These are phyloP conservation scores for Lasioglossum calceatum DNA, from an alignment of 2,888 invertebrate genomes.

Conservation along the genomic window DNA sequence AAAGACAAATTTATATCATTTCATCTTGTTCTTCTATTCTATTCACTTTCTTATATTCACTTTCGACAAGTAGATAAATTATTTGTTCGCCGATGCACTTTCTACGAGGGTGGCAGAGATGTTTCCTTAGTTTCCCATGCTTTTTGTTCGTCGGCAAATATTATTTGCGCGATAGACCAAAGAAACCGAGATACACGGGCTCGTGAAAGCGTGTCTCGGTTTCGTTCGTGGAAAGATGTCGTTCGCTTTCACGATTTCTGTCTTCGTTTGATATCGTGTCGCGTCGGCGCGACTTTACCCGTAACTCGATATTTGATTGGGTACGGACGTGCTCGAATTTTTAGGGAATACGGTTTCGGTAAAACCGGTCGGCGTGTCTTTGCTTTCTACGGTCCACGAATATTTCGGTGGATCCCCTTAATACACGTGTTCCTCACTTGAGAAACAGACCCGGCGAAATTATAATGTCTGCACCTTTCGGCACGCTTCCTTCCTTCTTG, in stretches of 20 bases:
- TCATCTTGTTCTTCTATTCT: no score
- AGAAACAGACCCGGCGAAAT: not conserved
- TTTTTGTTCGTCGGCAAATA: not conserved
- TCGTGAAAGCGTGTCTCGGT: conserved; percentile 53
- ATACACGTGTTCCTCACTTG: not conserved
- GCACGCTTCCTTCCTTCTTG: not conserved
- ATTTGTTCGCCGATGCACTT: not conserved
- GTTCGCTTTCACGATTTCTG: conserved; percentile 51
- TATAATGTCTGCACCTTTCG: not conserved
- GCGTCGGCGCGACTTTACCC: conserved; percentile 17
- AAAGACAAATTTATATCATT: no score
- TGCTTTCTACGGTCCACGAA: not conserved
- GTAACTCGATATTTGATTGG: conserved; percentile 38
- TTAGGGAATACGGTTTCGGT: conserved; percentile 23
- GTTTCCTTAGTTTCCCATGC: not conserved
- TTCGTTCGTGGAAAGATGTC: conserved; percentile 39
- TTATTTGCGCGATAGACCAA: conserved; percentile 17
- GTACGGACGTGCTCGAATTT: conserved; percentile 30
- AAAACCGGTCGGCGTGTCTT: conserved; percentile 13
- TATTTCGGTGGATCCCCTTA: not conserved
- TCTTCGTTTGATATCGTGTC: conserved; percentile 32
- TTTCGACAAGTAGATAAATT: not conserved
- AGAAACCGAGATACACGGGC: conserved; percentile 27
- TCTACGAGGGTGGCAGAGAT: not conserved
- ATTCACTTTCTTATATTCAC: not conserved